phyloP scores from a whole-genome alignment of 1,140 invertebrate species.

The Nephila pilipes region DNA sequence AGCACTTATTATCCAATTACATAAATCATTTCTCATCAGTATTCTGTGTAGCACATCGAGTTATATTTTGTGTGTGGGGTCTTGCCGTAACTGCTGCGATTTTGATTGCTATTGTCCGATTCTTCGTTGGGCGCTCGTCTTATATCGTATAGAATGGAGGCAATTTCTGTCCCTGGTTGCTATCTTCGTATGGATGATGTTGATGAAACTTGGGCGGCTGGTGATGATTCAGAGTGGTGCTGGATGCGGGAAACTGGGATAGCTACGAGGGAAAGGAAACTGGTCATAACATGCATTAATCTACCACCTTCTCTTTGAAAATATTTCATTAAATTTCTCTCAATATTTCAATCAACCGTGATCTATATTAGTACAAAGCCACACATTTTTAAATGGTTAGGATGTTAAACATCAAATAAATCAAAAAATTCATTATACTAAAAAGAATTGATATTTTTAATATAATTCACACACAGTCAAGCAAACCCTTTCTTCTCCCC shows the following conservation, averaged over 20 bases:
- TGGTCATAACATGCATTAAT: slow-evolving; percentile 71
- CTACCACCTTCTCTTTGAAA: slow-evolving; percentile 69
- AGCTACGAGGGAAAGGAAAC: slow-evolving; percentile 60
- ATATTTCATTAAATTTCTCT: not conserved
- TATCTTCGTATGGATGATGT: slow-evolving; percentile 27
- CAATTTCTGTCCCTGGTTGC: slow-evolving; percentile 62
- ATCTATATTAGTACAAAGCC: too few species aligned
- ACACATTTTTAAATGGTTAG: too few species aligned
- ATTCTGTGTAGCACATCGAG: not conserved
- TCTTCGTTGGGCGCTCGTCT: not conserved
- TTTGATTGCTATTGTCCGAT: not conserved
- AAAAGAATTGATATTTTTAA: too few species aligned
- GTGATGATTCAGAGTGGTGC: slow-evolving; percentile 29
- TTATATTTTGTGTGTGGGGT: not conserved
- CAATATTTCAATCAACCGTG: too few species aligned
- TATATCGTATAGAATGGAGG: slow-evolving; percentile 73
- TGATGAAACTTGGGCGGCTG: slow-evolving; percentile 70
- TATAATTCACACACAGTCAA: too few species aligned
- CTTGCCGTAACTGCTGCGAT: not conserved
- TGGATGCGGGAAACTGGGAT: slow-evolving; percentile 68
- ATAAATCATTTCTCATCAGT: not conserved
- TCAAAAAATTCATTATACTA: too few species aligned
- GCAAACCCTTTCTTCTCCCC: too few species aligned
- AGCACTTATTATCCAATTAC: not conserved
- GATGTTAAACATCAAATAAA: too few species aligned